phyloP scores from a whole-genome alignment of 1,140 invertebrate species.

The Piezodorus guildinii region DNA sequence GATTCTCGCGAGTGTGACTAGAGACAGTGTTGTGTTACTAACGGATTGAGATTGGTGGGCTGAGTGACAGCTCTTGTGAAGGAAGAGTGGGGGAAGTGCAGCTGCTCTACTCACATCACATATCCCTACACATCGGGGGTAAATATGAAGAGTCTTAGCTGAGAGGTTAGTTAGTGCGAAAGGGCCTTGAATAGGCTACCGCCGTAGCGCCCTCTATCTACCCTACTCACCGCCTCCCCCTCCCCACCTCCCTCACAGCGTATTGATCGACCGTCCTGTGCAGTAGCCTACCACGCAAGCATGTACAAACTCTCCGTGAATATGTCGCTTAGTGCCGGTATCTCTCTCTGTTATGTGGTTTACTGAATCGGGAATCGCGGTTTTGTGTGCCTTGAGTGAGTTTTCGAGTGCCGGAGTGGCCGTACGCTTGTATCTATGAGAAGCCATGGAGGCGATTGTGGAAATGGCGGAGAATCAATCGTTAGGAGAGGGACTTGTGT shows the following conservation, averaged over 20 bases:
- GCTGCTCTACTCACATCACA: conserved; percentile 1
- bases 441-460: conserved; percentile 26
- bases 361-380: conserved; percentile 14
- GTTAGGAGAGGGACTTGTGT: conserved; percentile 25
- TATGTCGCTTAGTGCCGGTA: conserved; percentile 15
- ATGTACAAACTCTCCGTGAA: conserved; percentile 21
- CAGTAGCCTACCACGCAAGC: conserved; percentile 26
- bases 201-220: conserved; percentile 5
- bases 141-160: conserved; percentile 13
- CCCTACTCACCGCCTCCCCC: conserved; percentile 2
- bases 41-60: neutral
- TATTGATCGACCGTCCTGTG: conserved; percentile 17
- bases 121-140: neutral
- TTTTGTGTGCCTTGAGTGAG: conserved; percentile 17
- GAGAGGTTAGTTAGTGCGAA: conserved; percentile 9
- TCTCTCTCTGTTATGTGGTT: conserved; percentile 19
- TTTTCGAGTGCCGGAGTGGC: conserved; percentile 22
- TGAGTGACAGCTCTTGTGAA: too few species aligned
- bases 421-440: conserved; percentile 21
- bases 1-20: neutral
- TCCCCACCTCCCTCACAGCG: neutral
- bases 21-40: neutral
- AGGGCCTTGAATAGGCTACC: conserved; percentile 1
- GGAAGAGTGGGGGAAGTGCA: conserved; percentile 12
- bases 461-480: conserved; percentile 27